Evolutionary conservation across 2,113 vertebrate genomes (phyloP).

Genomic region (Buteo buteo): DNA sequence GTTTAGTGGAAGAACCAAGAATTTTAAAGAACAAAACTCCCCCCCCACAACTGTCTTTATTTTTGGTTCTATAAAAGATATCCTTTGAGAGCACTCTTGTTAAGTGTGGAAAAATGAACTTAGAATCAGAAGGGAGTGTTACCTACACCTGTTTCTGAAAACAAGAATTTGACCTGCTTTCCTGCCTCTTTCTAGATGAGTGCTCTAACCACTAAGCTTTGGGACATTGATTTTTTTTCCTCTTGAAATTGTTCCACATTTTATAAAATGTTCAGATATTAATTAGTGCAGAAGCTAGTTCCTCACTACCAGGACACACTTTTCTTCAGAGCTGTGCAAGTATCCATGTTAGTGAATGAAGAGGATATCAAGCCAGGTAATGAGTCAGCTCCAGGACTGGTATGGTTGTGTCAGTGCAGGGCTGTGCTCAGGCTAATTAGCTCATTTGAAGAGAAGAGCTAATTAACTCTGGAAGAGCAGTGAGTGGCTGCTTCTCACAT

Average conservation of each 20-base stretch:
- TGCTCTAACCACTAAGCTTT: not conserved
- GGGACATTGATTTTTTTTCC: not conserved
- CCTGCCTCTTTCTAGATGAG: not conserved
- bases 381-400: conserved; percentile 47
- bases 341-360: conserved; percentile 20
- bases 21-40: not conserved
- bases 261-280: not conserved
- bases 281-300: conserved; percentile 31
- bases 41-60: not conserved
- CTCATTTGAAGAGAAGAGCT: conserved; percentile 33
- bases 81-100: not conserved
- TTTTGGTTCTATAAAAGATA: not conserved
- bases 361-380: conserved; percentile 35
- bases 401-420: not conserved
- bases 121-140: not conserved
- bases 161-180: not conserved
- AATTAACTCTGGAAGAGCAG: conserved; percentile 30
- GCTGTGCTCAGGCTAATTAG: conserved; percentile 42
- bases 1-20: conserved; percentile 9
- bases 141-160: not conserved
- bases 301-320: not conserved
- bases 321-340: not conserved
- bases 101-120: not conserved
- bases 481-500: not conserved
- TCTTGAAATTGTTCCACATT: not conserved